phyloP scores from a whole-genome alignment of 2,888 invertebrate genomes.

The Biston stratarius region DNA sequence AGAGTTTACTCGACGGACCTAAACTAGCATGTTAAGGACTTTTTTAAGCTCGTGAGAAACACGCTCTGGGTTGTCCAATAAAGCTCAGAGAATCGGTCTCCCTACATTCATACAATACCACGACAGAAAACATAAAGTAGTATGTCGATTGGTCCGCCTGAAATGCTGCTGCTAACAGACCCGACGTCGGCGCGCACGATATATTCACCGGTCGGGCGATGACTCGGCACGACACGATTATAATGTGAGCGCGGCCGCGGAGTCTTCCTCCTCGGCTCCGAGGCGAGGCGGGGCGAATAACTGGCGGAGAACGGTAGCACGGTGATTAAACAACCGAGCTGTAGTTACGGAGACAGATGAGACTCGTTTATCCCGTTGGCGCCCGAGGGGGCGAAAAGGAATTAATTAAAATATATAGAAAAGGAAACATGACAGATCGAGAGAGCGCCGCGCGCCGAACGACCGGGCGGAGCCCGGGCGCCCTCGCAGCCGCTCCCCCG shows the following conservation, averaged over 20 bases:
- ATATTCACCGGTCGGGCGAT: neutral
- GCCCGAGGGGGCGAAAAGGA: neutral
- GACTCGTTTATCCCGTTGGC: slow-evolving; percentile 2
- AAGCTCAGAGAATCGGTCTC: too few species aligned
- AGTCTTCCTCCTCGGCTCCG: neutral
- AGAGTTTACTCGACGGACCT: too few species aligned
- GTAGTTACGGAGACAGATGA: slow-evolving; percentile 4
- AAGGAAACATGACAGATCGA: neutral
- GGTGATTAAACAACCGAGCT: slow-evolving; percentile 1
- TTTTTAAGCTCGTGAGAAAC: too few species aligned
- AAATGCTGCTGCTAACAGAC: too few species aligned
- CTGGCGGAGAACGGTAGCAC: neutral
- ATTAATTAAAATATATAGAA: slow-evolving; percentile 1
- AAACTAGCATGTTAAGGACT: too few species aligned
- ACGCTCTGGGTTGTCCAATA: too few species aligned
- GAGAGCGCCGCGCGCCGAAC: neutral
- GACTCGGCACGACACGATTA: neutral
- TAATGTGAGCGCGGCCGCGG: neutral
- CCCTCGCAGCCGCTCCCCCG: too few species aligned
- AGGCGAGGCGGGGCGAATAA: neutral
- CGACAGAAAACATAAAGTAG: too few species aligned
- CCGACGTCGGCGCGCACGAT: too few species aligned
- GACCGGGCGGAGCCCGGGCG: too few species aligned
- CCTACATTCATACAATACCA: too few species aligned
- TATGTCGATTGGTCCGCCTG: too few species aligned